Conservation (phyloP, 2,888 invertebrate species). For the Empis livida region DNA sequence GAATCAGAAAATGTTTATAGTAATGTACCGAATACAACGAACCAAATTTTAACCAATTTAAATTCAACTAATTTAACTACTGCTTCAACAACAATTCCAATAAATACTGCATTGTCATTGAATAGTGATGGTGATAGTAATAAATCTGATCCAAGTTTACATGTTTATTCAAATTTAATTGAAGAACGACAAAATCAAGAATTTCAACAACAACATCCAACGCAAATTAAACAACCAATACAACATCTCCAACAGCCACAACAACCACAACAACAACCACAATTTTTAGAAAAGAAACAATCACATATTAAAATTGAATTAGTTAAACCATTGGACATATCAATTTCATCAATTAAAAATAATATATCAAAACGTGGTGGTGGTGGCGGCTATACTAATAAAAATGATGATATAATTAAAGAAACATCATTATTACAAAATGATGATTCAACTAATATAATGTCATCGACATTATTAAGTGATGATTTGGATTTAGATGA, state of each 20-base stretch:
- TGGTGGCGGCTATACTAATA: background rate
- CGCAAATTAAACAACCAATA: constrained; percentile 14
- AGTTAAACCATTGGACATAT: background rate
- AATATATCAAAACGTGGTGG: constrained; percentile 5
- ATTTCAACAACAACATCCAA: constrained; percentile 2
- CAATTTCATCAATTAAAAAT: constrained; percentile 2
- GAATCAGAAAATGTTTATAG: constrained; percentile 35
- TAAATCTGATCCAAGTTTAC: constrained; percentile 24
- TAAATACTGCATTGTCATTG: constrained; percentile 10
- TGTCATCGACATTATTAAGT: constrained; percentile 31
- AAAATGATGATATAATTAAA: constrained; percentile 9
- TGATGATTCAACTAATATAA: constrained; percentile 12
- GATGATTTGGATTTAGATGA: constrained; percentile 36
- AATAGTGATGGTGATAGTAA: constrained; percentile 11
- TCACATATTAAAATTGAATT: too few species aligned
- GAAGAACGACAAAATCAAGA: constrained; percentile 21
- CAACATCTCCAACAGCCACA: constrained; percentile 9
- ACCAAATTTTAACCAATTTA: constrained; percentile 2
- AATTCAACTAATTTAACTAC: too few species aligned
- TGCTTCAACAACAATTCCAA: too few species aligned
- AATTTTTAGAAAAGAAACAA: background rate
- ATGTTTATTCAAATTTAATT: constrained; percentile 35
- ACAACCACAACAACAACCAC: background rate
- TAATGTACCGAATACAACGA: constrained; percentile 27
- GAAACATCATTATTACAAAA: constrained; percentile 4